Conservation (phyloP, 1,140 invertebrate genomes). For the Magallana gigas region DNA sequence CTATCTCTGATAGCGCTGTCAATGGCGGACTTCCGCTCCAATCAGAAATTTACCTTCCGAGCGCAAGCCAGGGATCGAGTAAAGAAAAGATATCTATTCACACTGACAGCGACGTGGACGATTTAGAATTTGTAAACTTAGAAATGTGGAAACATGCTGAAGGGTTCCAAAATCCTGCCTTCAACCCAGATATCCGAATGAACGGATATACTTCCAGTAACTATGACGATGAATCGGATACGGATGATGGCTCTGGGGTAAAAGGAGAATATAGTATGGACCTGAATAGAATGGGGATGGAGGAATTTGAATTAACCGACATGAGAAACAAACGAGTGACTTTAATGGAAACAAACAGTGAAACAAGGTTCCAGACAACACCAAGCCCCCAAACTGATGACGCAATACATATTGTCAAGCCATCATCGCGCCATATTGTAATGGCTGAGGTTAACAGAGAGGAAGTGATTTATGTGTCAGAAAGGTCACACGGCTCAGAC, state of each 20-base stretch:
- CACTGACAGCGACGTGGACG: background rate
- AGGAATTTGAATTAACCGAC: slow-evolving; percentile 27
- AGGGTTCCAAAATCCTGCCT: slow-evolving; percentile 45
- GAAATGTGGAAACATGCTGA: slow-evolving; percentile 22
- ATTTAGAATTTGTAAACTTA: slow-evolving; percentile 15
- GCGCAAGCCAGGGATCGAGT: background rate
- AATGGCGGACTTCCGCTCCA: slow-evolving; percentile 52
- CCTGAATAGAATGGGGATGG: background rate
- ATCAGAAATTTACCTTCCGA: slow-evolving; percentile 56
- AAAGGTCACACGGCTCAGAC: background rate
- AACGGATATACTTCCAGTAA: slow-evolving; percentile 6
- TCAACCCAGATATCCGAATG: slow-evolving; percentile 27
- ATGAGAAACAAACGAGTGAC: slow-evolving; percentile 5
- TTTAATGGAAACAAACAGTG: background rate
- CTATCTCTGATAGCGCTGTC: background rate
- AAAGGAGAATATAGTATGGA: slow-evolving; percentile 53
- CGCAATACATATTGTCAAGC: background rate
- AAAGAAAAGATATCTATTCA: background rate
- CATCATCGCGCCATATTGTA: background rate
- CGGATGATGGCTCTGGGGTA: slow-evolving; percentile 43
- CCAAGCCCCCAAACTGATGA: background rate
- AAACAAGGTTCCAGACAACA: background rate
- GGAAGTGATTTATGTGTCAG: background rate
- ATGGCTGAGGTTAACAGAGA: background rate
- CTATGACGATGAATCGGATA: slow-evolving; percentile 44